phyloP scores from a whole-genome alignment of 2,797 vertebrate species.

The Lerista edwardsae region DNA sequence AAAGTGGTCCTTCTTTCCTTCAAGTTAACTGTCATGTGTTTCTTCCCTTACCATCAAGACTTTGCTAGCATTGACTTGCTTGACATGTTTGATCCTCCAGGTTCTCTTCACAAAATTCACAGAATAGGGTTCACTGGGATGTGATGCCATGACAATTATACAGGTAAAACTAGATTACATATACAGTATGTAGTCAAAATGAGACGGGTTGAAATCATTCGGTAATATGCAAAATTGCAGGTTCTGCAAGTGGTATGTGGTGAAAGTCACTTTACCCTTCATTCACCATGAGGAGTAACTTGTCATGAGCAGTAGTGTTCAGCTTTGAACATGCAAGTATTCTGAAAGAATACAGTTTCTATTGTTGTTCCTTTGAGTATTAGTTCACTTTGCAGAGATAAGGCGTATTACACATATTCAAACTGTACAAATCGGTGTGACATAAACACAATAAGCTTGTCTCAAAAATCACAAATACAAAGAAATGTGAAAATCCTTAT shows the following conservation, averaged over 20 bases:
- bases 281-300: neutral
- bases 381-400: neutral
- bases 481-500: neutral
- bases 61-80: neutral
- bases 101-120: neutral
- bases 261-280: slow-evolving; percentile 11
- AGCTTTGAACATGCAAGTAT: neutral
- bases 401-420: neutral
- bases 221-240: neutral
- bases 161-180: slow-evolving; percentile 12
- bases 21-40: neutral
- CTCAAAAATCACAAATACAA: neutral
- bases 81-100: neutral
- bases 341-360: neutral
- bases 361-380: neutral
- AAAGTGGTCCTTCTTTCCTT: neutral
- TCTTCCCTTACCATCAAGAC: neutral
- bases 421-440: neutral
- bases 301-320: neutral
- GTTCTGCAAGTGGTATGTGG: neutral
- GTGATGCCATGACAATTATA: neutral
- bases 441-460: neutral
- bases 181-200: neutral
- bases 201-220: neutral
- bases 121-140: neutral